Conservation (phyloP, 2,113 vertebrate genomes). For the Muntiacus reevesi region DNA sequence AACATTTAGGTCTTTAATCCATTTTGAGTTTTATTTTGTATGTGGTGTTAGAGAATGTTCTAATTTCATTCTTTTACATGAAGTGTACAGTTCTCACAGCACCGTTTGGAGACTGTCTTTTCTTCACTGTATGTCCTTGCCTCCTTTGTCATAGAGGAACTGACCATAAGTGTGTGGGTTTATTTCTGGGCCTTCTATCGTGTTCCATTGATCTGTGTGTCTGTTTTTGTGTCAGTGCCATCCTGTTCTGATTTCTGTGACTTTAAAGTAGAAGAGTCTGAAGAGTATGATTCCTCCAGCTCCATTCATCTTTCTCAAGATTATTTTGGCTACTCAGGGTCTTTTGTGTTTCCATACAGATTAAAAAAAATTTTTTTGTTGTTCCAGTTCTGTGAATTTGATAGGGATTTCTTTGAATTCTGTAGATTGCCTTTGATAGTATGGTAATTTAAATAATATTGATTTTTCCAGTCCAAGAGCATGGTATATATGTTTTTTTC, state of each 20-base stretch:
- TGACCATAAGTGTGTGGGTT: not conserved
- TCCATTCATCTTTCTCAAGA: not conserved
- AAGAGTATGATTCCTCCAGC: not conserved
- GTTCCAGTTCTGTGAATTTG: not conserved
- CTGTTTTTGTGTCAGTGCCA: not conserved
- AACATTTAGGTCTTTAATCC: not conserved
- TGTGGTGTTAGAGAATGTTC: not conserved
- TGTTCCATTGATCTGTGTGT: not conserved
- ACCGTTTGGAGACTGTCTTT: not conserved
- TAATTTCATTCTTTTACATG: not conserved
- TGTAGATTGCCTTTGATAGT: not conserved
- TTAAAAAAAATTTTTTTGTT: accelerated
- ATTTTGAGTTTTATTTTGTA: not conserved
- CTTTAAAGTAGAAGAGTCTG: not conserved
- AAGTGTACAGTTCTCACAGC: not conserved
- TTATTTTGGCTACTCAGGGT: not conserved
- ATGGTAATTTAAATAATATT: not conserved
- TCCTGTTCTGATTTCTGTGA: not conserved
- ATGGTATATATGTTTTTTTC: not conserved
- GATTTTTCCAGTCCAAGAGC: not conserved
- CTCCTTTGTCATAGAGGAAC: not conserved
- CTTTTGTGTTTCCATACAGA: not conserved
- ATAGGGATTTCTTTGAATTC: not conserved
- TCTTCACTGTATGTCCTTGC: not conserved
- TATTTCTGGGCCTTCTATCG: not conserved